Base-by-base conservation (phyloP, 1,140 invertebrate species). In the Lethrus apterus region DNA sequence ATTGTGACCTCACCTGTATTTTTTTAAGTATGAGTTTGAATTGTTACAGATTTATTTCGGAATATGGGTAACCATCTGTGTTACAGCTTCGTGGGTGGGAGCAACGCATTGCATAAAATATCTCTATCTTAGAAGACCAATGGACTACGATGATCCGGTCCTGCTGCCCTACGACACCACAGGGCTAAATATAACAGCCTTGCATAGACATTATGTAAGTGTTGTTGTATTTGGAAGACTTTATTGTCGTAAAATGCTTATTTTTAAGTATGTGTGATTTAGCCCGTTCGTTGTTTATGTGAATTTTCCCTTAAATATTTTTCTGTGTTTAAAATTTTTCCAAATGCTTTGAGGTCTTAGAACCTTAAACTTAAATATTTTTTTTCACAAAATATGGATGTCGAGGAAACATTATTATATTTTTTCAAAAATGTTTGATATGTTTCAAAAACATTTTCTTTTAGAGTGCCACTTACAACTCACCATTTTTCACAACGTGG, bases 401-500 rank as follows among this genome's bases (percentile, higher is more conserved):
- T n/a, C n/a, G n/a, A n/a, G n/a, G n/a, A n/a, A n/a, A n/a, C n/a
- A n/a, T n/a, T n/a, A n/a, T n/a, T n/a, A n/a, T n/a, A n/a, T n/a
- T n/a, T n/a, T n/a, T n/a, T n/a, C n/a, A n/a, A n/a, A n/a, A n/a
- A n/a, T n/a, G n/a, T n/a, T n/a, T n/a, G n/a, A n/a, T n/a, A n/a
- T n/a, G n/a, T n/a, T n/a, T n/a, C 32, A 7, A 44, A 3, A 13
- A 43, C 26, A 40, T 13, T 5, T 13, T 8, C 13, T 44, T 76
- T 19, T 65, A 83, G 77, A 69, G 74, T 49, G 64, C 73, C 36
- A 69, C 75, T 11, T 90, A 87, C 69, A 85, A 88, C 67, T 90
- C 90, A 18, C 89, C 91, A 36, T 93, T 94, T 68, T 90, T 94
- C 65, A 91, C 89, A 8, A 90, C 90, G 10, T 96, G 91, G 89